Percentiles rank a stretch among this genome's conserved stretches.
Conservation (phyloP, 1,140 invertebrate species). For the Ladona fulva region DNA sequence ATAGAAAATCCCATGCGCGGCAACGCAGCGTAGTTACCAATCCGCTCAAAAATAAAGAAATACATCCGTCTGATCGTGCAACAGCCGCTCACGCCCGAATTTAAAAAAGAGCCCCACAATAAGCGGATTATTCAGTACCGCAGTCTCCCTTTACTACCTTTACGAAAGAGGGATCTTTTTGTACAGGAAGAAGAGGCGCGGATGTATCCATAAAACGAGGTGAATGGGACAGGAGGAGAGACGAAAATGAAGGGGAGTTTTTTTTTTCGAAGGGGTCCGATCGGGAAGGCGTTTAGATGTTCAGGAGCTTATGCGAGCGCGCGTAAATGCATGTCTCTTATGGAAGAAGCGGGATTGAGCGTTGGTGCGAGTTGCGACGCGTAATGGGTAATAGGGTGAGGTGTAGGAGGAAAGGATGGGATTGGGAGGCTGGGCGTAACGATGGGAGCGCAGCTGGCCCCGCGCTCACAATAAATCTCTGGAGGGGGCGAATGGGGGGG, state of each 20-base stretch:
- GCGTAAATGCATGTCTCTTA: too few species aligned
- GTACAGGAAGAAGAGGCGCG: not conserved
- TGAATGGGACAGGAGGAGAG: not conserved
- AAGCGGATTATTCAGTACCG: not conserved
- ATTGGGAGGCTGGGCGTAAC: not conserved
- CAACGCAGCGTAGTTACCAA: too few species aligned
- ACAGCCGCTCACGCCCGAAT: too few species aligned
- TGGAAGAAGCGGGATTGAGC: not conserved
- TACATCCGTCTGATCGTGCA: too few species aligned
- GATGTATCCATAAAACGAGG: not conserved
- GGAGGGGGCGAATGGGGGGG: not conserved
- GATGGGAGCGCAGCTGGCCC: not conserved
- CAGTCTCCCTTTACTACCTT: not conserved
- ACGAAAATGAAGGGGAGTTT: not conserved
- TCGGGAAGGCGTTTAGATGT: too few species aligned
- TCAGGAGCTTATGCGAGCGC: too few species aligned
- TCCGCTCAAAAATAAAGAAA: too few species aligned
- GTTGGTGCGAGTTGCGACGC: not conserved
- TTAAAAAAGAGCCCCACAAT: not conserved
- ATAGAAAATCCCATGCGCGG: too few species aligned
- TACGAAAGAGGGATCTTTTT: not conserved
- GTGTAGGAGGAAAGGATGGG: not conserved
- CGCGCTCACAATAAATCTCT: not conserved
- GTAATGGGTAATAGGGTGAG: not conserved
- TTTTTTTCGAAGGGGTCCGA: too few species aligned